Base-by-base conservation (phyloP, 2,113 vertebrate species). In the Hepsetus odoe region DNA sequence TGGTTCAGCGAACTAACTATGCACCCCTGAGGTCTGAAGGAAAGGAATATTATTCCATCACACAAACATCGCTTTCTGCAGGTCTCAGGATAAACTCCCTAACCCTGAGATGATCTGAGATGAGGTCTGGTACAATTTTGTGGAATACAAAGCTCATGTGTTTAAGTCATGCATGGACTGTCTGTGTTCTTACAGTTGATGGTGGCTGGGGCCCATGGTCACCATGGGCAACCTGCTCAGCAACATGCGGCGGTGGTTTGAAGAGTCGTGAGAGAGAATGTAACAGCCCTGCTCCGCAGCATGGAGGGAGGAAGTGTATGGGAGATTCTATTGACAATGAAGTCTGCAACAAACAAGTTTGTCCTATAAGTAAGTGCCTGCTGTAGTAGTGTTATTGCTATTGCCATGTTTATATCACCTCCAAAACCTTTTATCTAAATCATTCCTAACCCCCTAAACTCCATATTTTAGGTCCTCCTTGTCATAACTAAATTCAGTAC, bases 171-270 rank as follows among this genome's bases (percentile, higher is more conserved):
- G 46, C 20, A 6, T 65, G 32, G 5, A 65, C 3, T 75, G 30
- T 42, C 33, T 80, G 32, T 80, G 55, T 56, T 44, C 58, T 80
- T 49, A 3, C 75, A 99, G 98, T 98, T 32, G 92, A 96, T 0
- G 98, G 98, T 70, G 93, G 93, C 70, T 99, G 97, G 97, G 94
- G 95, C 9, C 87, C 94, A 64, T 99, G 98, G 98, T 96, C 93
- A 8, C 94, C 95, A 0, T 99, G 97, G 98, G 96, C 96, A 0
- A 70, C 86, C 51, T 99, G 97, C 87, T 94, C 95, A 0, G 91
- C 92, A 66, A 94, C 96, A 8, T 99, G 98, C 71, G 96, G 93
- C 0, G 95, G 97, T 33, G 98, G 98, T 11, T 92, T 98, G 62
- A 93, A 88, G 3, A 95, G 94, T 77, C 92, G 97, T 11, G 91